These are phyloP conservation scores for Microplitis demolitor DNA, from an alignment of 1,140 invertebrate genomes.

Conservation along the genomic window DNA sequence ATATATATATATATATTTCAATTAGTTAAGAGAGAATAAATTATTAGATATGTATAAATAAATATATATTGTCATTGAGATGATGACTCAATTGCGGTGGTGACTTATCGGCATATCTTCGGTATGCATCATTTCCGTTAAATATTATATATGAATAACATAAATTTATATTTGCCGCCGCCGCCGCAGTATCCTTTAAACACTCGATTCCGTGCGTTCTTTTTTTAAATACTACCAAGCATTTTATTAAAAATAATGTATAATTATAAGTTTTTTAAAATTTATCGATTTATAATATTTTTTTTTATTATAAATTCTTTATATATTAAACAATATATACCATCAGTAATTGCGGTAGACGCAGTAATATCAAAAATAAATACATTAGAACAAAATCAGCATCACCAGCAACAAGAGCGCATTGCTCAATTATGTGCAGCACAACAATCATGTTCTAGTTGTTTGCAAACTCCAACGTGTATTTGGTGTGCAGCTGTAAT, in stretches of 20 bases:
- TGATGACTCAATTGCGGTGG: conserved; percentile 28
- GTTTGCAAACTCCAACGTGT: conserved; percentile 41
- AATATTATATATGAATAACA: conserved; percentile 28
- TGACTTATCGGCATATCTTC: conserved; percentile 26
- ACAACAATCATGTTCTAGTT: conserved; percentile 39
- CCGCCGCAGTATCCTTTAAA: conserved; percentile 41
- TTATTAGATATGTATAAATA: too few species aligned
- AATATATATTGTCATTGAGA: too few species aligned
- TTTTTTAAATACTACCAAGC: background rate
- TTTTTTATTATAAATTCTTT: background rate
- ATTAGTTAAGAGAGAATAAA: too few species aligned
- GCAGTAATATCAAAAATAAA: background rate
- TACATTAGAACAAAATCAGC: too few species aligned
- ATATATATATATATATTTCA: too few species aligned
- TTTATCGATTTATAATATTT: conserved; percentile 4
- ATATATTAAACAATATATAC: too few species aligned
- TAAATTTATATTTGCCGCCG: conserved; percentile 43
- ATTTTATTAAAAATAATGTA: background rate
- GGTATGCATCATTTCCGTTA: too few species aligned
- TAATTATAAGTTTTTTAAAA: background rate
- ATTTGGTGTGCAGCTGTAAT: conserved; percentile 42
- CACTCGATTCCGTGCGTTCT: background rate
- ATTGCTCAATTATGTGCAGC: conserved; percentile 33
- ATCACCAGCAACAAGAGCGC: conserved; percentile 35
- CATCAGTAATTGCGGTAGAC: too few species aligned